Conservation (phyloP, 2,888 invertebrate species). For the Heteromurus nitidus region DNA sequence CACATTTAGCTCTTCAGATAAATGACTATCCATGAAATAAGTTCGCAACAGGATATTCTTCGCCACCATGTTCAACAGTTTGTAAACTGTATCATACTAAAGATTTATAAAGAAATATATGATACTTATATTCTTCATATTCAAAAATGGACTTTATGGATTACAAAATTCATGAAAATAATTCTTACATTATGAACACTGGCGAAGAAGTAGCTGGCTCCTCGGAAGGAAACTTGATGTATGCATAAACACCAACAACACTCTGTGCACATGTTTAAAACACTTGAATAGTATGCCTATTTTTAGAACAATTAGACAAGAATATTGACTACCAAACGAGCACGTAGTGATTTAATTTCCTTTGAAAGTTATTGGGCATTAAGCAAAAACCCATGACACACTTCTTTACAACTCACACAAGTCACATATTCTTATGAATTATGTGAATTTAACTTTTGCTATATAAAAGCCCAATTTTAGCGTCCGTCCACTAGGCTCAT, state of each 20-base stretch:
- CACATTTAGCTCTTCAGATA: constrained; percentile 39
- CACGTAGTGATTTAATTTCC: no score
- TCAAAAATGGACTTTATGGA: neutral
- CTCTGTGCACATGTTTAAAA: constrained; percentile 51
- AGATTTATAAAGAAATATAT: neutral
- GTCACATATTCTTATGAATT: no score
- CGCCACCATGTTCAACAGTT: constrained; percentile 37
- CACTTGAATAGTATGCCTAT: no score
- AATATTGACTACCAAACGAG: no score
- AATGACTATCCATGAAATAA: constrained; percentile 55
- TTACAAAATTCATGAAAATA: no score
- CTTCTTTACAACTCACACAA: no score
- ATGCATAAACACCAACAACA: constrained; percentile 65
- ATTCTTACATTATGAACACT: constrained; percentile 58
- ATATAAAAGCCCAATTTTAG: no score
- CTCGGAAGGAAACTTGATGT: constrained; percentile 55
- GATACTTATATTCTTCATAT: neutral
- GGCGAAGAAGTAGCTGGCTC: constrained; percentile 60
- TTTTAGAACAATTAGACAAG: no score
- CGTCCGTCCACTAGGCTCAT: no score
- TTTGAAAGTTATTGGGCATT: no score
- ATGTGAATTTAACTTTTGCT: no score
- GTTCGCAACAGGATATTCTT: constrained; percentile 52
- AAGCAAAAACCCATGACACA: no score
- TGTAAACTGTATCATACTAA: constrained; percentile 56